Evolutionary conservation across 2,113 vertebrate genomes (phyloP), one percentile per base, ranked within the genome.

Genomic region (Hucho hucho): DNA sequence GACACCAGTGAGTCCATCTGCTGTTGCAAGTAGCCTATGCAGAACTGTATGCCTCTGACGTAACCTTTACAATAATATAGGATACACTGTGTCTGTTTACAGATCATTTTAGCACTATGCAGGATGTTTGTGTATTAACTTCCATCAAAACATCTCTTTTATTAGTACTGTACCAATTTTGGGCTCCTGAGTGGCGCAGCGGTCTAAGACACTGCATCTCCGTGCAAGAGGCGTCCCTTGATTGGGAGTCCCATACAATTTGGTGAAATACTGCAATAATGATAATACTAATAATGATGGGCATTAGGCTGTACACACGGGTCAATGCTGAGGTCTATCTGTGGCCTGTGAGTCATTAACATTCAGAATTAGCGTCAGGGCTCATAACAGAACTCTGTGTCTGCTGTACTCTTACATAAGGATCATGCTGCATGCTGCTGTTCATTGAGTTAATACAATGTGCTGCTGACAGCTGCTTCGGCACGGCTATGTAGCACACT

Each of bases 401-500:
- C 4, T 61, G 58, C 6, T 61, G 58, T 61, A 7, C 58, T 61
- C 58, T 61, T 61, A 61, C n/a, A 9, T 61, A 61, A 24, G 53
- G 16, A 28, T 4, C 22, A 37, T 69, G 37, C 2, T 65, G 14
- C 22, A 37, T 69, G 37, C 2, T 65, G 14, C 28, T 64, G 25
- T 63, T 69, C 18, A 75, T 61, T 70, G 73, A 26, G 72, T 68
- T 46, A 59, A 43, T 73, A 4, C 37, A 59, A 56, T 56, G 32
- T 53, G 5, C 12, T 72, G 24, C 12, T 72, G 24, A 74, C 73
- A 58, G 73, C 70, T 79, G 32, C 13, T 64, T 77, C 67, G 69
- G 43, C 29, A 46, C 25, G 16, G 64, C 4, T 28, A 58, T 70
- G 28, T 37, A 64, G 25, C 13, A 58, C 58, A 25, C 18, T 18